Conservation (phyloP, 2,797 vertebrate species). For the Argentina silus region DNA sequence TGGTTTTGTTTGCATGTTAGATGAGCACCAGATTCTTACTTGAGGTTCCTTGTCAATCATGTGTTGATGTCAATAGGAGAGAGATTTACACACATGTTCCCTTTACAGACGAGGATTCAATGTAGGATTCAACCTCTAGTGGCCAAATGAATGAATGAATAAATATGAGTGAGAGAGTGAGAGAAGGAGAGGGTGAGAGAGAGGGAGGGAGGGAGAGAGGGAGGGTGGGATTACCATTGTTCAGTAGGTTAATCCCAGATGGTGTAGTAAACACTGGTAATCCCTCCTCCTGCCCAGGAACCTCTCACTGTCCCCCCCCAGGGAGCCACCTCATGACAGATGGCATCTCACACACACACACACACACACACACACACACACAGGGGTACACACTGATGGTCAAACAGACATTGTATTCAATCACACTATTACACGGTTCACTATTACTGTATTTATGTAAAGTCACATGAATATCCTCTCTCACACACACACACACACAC, state of each 20-base stretch:
- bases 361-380: slow-evolving; percentile 10
- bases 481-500: slow-evolving; percentile 16
- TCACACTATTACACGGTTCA: neutral
- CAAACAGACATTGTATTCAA: neutral
- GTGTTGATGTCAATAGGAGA: neutral
- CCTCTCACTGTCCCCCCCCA: slow-evolving; percentile 37
- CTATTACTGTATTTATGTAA: slow-evolving; percentile 20
- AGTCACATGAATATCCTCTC: slow-evolving; percentile 8
- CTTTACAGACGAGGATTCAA: no score
- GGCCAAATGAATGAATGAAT: neutral
- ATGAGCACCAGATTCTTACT: neutral
- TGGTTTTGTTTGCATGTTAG: no score
- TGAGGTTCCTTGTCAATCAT: neutral
- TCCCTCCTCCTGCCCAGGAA: slow-evolving; percentile 40
- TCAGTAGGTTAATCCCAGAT: slow-evolving; percentile 78
- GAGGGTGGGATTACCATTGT: slow-evolving; percentile 60
- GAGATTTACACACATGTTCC: neutral
- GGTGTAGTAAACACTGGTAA: slow-evolving; percentile 79
- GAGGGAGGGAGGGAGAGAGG: slow-evolving; percentile 24
- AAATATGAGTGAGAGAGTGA: neutral
- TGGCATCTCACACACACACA: slow-evolving; percentile 25
- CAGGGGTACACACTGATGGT: neutral
- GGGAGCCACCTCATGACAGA: slow-evolving; percentile 48
- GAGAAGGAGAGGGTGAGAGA: neutral
- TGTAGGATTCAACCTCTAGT: neutral